Percentiles rank a stretch among this genome's conserved stretches.
Conservation (phyloP, 2,888 invertebrate genomes). For the Cinara cedri region DNA sequence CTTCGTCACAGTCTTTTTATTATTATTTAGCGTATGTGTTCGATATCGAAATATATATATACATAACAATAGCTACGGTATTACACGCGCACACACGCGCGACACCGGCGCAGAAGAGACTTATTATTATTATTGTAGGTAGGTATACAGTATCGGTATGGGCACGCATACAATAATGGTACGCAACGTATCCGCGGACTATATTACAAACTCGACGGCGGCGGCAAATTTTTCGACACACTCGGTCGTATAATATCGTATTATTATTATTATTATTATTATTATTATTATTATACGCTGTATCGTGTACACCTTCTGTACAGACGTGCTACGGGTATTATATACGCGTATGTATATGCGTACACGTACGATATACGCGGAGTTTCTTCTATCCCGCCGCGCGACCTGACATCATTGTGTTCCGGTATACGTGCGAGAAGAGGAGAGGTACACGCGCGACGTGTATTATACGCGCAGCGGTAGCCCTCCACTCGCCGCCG, state of each 20-base stretch:
- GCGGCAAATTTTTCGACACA: neutral
- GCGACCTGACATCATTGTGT: constrained; percentile 44
- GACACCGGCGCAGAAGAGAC: neutral
- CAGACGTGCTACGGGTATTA: too few species aligned
- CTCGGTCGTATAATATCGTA: neutral
- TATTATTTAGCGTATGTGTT: neutral
- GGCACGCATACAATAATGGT: neutral
- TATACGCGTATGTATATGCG: neutral
- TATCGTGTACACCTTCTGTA: too few species aligned
- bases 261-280: too few species aligned
- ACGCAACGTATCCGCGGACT: too few species aligned
- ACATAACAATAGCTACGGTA: neutral
- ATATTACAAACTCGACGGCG: neutral
- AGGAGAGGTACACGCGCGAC: constrained; percentile 24
- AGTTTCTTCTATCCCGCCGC: constrained; percentile 15
- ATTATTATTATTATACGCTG: too few species aligned
- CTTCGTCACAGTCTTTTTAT: constrained; percentile 44
- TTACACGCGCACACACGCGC: neutral
- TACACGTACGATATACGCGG: neutral
- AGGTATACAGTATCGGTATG: too few species aligned
- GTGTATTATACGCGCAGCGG: constrained; percentile 40
- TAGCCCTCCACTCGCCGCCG: neutral
- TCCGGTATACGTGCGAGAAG: constrained; percentile 11
- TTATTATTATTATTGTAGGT: too few species aligned
- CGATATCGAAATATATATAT: constrained; percentile 9